Evolutionary conservation across 35 echinoderm and acorn worm species (phyloP), one percentile per base, ranked within the genome.

Genomic region (Ptychodera flava): DNA sequence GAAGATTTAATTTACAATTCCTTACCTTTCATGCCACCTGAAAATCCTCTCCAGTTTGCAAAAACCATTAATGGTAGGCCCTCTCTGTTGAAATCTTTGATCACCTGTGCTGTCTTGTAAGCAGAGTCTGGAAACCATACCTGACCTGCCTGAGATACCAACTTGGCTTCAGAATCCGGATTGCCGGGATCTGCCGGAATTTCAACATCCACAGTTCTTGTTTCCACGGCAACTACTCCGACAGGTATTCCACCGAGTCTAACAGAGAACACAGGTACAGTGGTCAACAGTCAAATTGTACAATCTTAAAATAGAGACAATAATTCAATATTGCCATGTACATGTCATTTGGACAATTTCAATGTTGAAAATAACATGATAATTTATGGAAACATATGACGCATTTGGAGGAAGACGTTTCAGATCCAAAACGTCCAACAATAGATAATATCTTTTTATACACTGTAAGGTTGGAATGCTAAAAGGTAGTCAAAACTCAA

Each of bases 11-110:
- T 10, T 35, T 84, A 16, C 15, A 52, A 36, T 27, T 76, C 31
- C 38, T 78, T 77, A 97, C 95, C 95, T 94, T 98, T 98, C 95
- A 98, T 98, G 79, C 95, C 95, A 36, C 95, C 95, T 32, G 95
- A 98, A 88, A 98, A 98, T 29, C 95, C 95, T 64, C 95, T 89
- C 95, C 95, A 98, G 83, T 98, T 98, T 10, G 95, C 95, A 92
- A 98, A 98, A 36, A 98, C 86, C 31, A 98, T 94, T 15, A 98
- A 90, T 10, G 95, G 95, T 33, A 98, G 90, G 37, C 91, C 85
- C 81, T 98, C 95, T 83, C 90, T 36, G 85, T 93, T 92, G 84
- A 98, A 98, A 79, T 98, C 92, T 35, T 92, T 82, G 33, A 98
- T 98, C 0, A 92, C 92, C 80, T 98, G 95, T 80, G 95, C 92